Conservation (phyloP, 2,888 invertebrate genomes). For the Norana najaformis region DNA sequence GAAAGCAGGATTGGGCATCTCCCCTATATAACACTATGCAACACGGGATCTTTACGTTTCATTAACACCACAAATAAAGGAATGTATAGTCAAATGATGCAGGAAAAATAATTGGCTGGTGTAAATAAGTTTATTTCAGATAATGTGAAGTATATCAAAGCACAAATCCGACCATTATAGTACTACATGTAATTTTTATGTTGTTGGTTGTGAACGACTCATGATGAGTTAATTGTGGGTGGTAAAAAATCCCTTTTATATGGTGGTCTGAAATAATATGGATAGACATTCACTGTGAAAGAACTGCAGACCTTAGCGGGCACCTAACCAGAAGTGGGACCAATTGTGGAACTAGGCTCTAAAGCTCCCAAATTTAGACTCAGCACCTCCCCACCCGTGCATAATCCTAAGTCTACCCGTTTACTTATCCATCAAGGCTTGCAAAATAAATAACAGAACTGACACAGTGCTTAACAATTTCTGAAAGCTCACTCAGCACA, state of each 20-base stretch:
- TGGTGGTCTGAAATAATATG: not conserved
- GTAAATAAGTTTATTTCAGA: too few species aligned
- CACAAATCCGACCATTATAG: too few species aligned
- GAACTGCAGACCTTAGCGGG: not conserved
- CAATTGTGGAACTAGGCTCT: not conserved
- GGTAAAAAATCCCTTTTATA: not conserved
- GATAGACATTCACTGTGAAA: not conserved
- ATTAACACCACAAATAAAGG: too few species aligned
- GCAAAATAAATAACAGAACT: not conserved
- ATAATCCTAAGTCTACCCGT: not conserved
- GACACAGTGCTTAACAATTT: not conserved
- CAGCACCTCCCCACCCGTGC: not conserved
- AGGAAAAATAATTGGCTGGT: too few species aligned
- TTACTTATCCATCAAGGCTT: not conserved
- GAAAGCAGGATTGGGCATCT: too few species aligned
- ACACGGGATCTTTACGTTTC: too few species aligned
- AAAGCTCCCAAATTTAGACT: not conserved
- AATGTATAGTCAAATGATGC: too few species aligned
- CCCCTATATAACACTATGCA: too few species aligned
- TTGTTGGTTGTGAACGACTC: not conserved
- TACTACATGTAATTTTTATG: not conserved
- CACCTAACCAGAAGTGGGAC: not conserved
- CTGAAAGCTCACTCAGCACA: not conserved
- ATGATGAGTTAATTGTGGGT: not conserved
- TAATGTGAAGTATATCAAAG: too few species aligned